These are phyloP conservation scores for Ornithoptera alexandrae DNA, from an alignment of 2,888 invertebrate genomes.

Conservation along the genomic window DNA sequence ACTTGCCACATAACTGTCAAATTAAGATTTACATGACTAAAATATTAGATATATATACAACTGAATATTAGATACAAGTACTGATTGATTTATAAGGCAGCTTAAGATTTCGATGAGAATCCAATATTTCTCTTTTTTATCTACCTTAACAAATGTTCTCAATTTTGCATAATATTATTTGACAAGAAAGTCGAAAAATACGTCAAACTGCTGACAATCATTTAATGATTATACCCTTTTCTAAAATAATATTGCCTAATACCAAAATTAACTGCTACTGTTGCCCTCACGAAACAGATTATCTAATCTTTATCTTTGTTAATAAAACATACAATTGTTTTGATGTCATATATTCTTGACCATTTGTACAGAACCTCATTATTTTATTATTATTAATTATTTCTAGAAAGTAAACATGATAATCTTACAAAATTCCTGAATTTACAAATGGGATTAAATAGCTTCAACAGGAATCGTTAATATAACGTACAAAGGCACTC, in stretches of 20 bases:
- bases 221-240: too few relatives aligned
- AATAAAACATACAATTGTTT: too few relatives aligned
- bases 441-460: not conserved
- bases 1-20: slow-evolving; percentile 1
- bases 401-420: not conserved
- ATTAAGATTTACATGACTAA: not conserved
- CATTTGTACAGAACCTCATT: not conserved
- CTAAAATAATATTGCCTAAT: too few relatives aligned
- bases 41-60: not conserved
- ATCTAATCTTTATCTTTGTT: too few relatives aligned
- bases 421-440: not conserved
- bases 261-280: too few relatives aligned
- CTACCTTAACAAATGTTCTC: too few relatives aligned
- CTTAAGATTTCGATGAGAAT: not conserved
- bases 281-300: too few relatives aligned
- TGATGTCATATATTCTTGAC: too few relatives aligned
- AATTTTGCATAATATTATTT: too few relatives aligned
- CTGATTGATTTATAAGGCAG: not conserved
- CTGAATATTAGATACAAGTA: not conserved
- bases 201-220: too few relatives aligned
- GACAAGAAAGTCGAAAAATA: too few relatives aligned
- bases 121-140: not conserved
- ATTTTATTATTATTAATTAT: too few relatives aligned
- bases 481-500: not conserved
- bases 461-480: not conserved